Evolutionary conservation across 64 coral and sea anemone genomes (phyloP), one percentile per base, ranked within the genome.

Genomic region (Anthopleura sola): DNA sequence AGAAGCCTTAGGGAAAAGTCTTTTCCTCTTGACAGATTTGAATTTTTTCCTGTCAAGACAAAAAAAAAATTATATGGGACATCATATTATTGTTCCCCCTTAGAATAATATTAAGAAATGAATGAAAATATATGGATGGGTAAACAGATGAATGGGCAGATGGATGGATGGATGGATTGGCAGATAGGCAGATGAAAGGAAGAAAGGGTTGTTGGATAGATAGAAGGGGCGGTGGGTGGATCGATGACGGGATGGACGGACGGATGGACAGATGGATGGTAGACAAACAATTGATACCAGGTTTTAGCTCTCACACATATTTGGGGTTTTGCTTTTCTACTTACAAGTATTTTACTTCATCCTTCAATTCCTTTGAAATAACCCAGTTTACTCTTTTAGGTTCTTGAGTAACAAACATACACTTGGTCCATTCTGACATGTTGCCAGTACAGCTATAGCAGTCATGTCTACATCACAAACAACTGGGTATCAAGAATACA

Each of bases 341-440:
- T 87, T 87, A 99, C 97, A 99, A 78, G 81, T 80, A 94, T 26
- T 99, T 90, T 68, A 89, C 49, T 18, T 85, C 84, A 36, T 94
- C 93, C 48, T 92, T 95, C 2, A 99, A 54, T 9, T 95, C 93
- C 23, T 87, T 78, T 32, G 92, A 88, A 80, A 99, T 90, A 53
- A 79, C 78, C 97, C 97, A 99, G 19, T 64, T 36, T 60, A 46
- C 82, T 39, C 97, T 81, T 34, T 94, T 91, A 24, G 97, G 97
- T 34, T 99, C 90, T 40, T 92, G 94, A 28, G 97, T 99, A 58
- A 90, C 75, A 81, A 90, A 86, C 10, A 75, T 86, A 50, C 97
- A 99, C 40, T 99, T 99, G 29, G 97, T 99, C 97, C 97, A 99
- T 29, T 86, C 90, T 49, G 97, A 94, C 69, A 99, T 84, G 54